Percentiles rank a stretch among this genome's conserved stretches.
phyloP scores from a whole-genome alignment of 2,797 vertebrate species.

The Malurus splendens region DNA sequence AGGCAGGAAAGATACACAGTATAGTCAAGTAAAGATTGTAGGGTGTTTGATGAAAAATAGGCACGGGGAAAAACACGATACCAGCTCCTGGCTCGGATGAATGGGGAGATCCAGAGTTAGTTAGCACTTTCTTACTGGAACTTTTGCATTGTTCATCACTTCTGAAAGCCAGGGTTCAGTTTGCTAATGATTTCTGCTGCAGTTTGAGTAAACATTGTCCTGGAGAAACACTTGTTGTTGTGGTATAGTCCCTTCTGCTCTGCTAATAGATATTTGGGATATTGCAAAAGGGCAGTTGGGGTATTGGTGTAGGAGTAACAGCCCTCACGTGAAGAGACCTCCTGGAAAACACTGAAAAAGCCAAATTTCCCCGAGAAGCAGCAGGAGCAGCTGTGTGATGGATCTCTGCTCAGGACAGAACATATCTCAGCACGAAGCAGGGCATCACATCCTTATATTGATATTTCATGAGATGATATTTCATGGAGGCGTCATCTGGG shows the following conservation, averaged over 20 bases:
- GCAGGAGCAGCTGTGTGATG: not conserved
- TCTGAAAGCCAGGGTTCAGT: not conserved
- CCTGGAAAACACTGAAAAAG: not conserved
- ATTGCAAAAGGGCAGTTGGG: not conserved
- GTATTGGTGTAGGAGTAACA: rapidly evolving
- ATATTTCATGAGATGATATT: not conserved
- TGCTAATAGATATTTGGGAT: not conserved
- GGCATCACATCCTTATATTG: not conserved
- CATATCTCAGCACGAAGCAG: not conserved
- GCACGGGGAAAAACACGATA: slow-evolving; percentile 50
- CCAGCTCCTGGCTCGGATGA: slow-evolving; percentile 48
- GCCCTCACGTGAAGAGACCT: not conserved
- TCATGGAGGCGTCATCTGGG: not conserved
- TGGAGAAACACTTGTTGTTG: not conserved
- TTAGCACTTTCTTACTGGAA: slow-evolving; percentile 34
- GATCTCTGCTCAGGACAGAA: not conserved
- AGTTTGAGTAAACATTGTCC: not conserved
- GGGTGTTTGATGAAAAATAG: slow-evolving; percentile 64
- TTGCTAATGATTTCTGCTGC: slow-evolving; percentile 34
- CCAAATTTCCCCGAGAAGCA: not conserved
- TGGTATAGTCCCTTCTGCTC: not conserved
- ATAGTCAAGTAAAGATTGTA: slow-evolving; percentile 62
- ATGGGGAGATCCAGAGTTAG: slow-evolving; percentile 19
- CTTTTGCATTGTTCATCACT: slow-evolving; percentile 15
- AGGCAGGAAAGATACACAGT: slow-evolving; percentile 61